Evolutionary conservation across 2,888 invertebrate genomes (phyloP), one percentile per base, ranked within the genome.

Genomic region (Rhaphigaster nebulosa): DNA sequence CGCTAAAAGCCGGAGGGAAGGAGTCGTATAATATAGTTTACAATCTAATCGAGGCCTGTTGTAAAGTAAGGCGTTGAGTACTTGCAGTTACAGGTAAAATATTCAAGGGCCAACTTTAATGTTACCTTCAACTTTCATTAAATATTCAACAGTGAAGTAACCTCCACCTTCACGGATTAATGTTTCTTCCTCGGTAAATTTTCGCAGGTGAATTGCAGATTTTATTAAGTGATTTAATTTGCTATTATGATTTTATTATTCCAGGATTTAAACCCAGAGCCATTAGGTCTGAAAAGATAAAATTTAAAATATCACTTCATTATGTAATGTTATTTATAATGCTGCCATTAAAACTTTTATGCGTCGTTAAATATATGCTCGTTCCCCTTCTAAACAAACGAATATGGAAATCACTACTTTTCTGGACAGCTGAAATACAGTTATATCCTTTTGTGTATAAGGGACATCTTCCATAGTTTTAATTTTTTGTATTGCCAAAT

Each of bases 31-130:
- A 70, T 38, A 76, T 76, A 76, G 70, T 76, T 76, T 76, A 76
- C 34, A 76, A 38, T 76, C 70, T 76, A 76, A 76, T 76, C 70
- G 34, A 8, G 15, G 5, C 20, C 6, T 20, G 34, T 38, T 76
- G 34, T 76, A 76, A 76, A 76, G 70, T 65, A 65, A 34, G 2
- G 1, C 29, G 12, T 60, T 65, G 29, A 65, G 65, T 20, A 38
- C 18, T 13, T 0, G 20, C 38, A 20, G 34, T 84, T 38, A 84
- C 23, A 41, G 26, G n/a, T 84, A 45, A 89, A 89, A 70, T 89
- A 89, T 89, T 70, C 89, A 89, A 89, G 20, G 70, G 76, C 38
- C 23, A 29, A 89, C 89, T 89, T 89, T 70, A 89, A 89, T 52
- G 89, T 89, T 89, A 65, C 26, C 41, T 45, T 41, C 65, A 70